Evolutionary conservation across 2,113 vertebrate genomes (phyloP).

Genomic region (Pandion haliaetus): DNA sequence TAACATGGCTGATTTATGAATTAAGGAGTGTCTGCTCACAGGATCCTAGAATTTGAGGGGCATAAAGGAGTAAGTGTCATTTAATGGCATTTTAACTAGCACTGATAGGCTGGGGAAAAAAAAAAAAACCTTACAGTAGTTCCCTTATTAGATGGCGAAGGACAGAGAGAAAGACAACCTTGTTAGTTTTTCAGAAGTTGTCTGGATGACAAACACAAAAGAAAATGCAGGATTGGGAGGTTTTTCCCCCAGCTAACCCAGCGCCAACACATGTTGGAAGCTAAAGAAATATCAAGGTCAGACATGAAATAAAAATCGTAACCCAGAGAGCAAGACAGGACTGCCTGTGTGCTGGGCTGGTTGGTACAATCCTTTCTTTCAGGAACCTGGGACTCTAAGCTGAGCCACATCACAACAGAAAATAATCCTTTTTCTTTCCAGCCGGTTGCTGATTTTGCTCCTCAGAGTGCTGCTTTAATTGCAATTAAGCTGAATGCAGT

Average conservation of each 20-base stretch:
- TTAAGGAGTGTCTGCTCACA: background rate
- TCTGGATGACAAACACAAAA: background rate
- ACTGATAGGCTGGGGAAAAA: background rate
- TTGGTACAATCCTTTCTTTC: accelerated
- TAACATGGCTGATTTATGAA: background rate
- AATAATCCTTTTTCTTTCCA: background rate
- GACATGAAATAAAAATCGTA: background rate
- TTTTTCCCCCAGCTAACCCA: background rate
- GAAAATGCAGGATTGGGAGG: background rate
- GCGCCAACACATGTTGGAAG: background rate
- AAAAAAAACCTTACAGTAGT: background rate
- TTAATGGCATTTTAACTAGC: background rate
- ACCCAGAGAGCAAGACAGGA: background rate
- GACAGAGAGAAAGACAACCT: background rate
- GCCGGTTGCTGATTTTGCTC: background rate
- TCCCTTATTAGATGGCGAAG: background rate
- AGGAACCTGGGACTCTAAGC: background rate
- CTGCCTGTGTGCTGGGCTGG: background rate
- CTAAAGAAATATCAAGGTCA: background rate
- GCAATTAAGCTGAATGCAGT: background rate
- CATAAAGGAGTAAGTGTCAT: background rate
- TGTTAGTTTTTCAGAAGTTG: background rate
- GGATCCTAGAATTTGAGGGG: background rate
- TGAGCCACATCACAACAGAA: background rate
- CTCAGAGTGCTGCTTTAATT: background rate